Evolutionary conservation across 2,888 invertebrate species (phyloP).

Genomic region (Agrochola lychnidis): DNA sequence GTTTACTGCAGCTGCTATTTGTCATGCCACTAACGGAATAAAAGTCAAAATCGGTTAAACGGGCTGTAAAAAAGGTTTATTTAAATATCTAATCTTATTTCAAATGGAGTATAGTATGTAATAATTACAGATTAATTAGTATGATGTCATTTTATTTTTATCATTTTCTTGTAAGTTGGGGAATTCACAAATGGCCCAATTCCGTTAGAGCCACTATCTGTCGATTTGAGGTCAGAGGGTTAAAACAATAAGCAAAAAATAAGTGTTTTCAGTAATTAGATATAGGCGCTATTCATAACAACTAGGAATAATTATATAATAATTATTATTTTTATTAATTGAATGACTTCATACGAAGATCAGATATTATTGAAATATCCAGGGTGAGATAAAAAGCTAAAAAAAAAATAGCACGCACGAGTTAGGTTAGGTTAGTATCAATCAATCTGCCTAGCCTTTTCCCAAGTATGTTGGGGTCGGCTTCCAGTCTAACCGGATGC

Average conservation of each 20-base stretch:
- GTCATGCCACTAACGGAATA: too few species aligned
- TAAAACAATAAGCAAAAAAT: conserved; percentile 17
- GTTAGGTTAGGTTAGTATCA: too few species aligned
- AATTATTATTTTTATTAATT: neutral
- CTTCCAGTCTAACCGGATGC: too few species aligned
- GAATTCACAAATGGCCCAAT: conserved; percentile 4
- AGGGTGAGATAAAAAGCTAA: too few species aligned
- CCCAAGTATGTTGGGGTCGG: too few species aligned
- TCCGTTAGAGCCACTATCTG: neutral
- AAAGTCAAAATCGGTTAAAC: too few species aligned
- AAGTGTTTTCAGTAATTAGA: neutral
- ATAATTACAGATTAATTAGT: neutral
- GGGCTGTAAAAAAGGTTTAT: too few species aligned
- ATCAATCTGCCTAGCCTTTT: too few species aligned
- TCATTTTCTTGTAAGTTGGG: conserved; percentile 26
- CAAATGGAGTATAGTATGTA: too few species aligned
- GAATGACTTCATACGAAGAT: neutral
- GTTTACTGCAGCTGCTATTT: too few species aligned
- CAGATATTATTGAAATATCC: too few species aligned
- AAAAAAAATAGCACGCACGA: neutral
- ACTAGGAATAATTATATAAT: neutral
- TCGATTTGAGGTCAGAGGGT: conserved; percentile 22
- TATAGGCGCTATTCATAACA: neutral
- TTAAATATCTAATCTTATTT: too few species aligned
- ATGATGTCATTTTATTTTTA: neutral